Evolutionary conservation across 64 coral and sea anemone genomes (phyloP).

Genomic region (Catalaphyllia jardinei): DNA sequence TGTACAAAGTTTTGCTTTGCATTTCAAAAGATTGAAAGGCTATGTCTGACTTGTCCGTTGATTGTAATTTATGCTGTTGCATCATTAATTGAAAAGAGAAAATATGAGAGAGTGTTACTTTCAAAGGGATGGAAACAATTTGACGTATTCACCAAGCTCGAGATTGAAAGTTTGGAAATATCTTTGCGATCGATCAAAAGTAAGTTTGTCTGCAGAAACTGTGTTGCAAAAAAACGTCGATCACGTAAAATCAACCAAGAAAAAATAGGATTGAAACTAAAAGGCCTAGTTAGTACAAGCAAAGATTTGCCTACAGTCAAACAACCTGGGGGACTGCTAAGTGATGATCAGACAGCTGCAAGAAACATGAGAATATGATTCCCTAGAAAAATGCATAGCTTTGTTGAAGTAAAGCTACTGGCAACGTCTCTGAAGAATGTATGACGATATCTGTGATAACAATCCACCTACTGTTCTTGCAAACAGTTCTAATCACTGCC

Average conservation of each 20-base stretch:
- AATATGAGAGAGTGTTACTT: constrained; percentile 9
- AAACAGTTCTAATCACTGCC: no score
- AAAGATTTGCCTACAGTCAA: background rate
- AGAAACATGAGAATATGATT: no score
- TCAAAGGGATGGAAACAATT: constrained; percentile 40
- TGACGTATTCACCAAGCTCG: constrained; percentile 17
- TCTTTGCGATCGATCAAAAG: background rate
- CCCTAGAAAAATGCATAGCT: no score
- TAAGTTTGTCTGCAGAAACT: no score
- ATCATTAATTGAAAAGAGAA: constrained; percentile 3
- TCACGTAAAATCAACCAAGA: no score
- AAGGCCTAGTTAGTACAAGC: constrained; percentile 5
- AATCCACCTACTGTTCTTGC: no score
- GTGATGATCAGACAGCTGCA: no score
- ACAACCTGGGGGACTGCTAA: no score
- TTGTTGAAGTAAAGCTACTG: no score
- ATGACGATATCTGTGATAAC: no score
- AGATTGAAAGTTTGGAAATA: constrained; percentile 5
- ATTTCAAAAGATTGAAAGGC: background rate
- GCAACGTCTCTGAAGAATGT: no score
- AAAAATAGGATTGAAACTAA: no score
- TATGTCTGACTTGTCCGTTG: constrained; percentile 24
- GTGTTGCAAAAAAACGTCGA: background rate
- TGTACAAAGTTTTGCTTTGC: constrained; percentile 14
- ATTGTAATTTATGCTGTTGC: constrained; percentile 47